Evolutionary conservation across 2,797 vertebrate genomes (phyloP), one percentile per base, ranked within the genome.

Genomic region (Pteropus rufus): DNA sequence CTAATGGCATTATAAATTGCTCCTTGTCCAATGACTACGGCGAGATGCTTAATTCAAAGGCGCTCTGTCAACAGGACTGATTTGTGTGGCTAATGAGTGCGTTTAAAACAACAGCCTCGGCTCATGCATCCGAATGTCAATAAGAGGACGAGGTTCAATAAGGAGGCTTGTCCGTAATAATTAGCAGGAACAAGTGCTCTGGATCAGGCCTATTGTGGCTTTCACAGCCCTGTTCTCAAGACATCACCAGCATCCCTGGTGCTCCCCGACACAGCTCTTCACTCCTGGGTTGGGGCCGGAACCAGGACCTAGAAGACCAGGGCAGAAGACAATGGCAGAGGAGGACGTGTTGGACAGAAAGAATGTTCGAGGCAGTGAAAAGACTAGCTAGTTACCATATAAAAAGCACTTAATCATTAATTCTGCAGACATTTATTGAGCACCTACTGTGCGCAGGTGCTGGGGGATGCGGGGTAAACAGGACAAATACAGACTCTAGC

Each of bases 1-100:
- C 99, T 99, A 99, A 99, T 99, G 99, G 99, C 99, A 99, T 99
- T 99, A 99, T 99, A 99, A 99, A 99, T 99, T 99, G 99, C 99
- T 99, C 99, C 99, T 99, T 99, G 99, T 99, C 99, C 99, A 99
- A 99, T 99, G 99, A 99, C 99, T 99, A 99, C 99, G 98, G 99
- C 97, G 98, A 99, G 99, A 99, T 99, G 99, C 99, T 99, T 99
- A 99, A 99, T 99, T 99, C 99, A 99, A 99, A 99, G 99, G 99
- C 99, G 99, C 99, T 99, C 99, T 99, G 99, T 99, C 99, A 99
- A 99, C 99, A 99, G 99, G 98, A 98, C 99, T 99, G 99, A 99
- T 99, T 99, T 99, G 99, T 99, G 99, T 99, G 99, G 99, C 99
- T 99, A 99, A 99, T 99, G 99, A 99, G 99, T 99, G 99, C 99